Evolutionary conservation across 2,113 vertebrate species (phyloP).

Genomic region (Maccullochella peelii): DNA sequence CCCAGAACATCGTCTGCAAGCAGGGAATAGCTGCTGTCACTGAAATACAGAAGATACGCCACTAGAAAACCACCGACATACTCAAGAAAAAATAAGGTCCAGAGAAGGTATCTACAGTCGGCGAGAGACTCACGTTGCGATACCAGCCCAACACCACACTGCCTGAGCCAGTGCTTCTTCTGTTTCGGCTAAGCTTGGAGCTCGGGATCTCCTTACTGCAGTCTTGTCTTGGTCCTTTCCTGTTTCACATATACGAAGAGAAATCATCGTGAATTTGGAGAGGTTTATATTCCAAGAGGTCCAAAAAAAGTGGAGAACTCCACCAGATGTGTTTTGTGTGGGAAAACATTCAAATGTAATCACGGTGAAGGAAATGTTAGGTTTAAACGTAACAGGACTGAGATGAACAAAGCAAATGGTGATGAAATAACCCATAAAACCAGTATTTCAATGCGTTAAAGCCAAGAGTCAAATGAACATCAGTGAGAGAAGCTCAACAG

Average conservation of each 20-base stretch:
- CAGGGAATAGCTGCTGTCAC: conserved; percentile 86
- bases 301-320: neutral
- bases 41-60: conserved; percentile 58
- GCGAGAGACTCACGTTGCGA: conserved; percentile 85
- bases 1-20: conserved; percentile 89
- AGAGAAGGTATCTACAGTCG: too few relatives aligned
- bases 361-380: conserved; percentile 6
- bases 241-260: conserved; percentile 48
- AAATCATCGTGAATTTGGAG: neutral
- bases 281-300: neutral
- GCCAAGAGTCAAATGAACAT: neutral
- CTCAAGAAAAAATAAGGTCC: neutral
- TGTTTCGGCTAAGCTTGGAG: conserved; percentile 86
- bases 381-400: neutral
- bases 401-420: neutral
- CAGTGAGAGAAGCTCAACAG: neutral
- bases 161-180: conserved; percentile 89
- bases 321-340: too few relatives aligned
- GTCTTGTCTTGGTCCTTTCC: conserved; percentile 69
- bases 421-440: neutral
- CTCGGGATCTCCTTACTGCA: conserved; percentile 11
- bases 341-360: neutral
- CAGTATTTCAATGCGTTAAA: neutral
- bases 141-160: conserved; percentile 91
- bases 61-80: neutral